Conservation (phyloP, 2,113 vertebrate genomes). For the Colaptes auratus region DNA sequence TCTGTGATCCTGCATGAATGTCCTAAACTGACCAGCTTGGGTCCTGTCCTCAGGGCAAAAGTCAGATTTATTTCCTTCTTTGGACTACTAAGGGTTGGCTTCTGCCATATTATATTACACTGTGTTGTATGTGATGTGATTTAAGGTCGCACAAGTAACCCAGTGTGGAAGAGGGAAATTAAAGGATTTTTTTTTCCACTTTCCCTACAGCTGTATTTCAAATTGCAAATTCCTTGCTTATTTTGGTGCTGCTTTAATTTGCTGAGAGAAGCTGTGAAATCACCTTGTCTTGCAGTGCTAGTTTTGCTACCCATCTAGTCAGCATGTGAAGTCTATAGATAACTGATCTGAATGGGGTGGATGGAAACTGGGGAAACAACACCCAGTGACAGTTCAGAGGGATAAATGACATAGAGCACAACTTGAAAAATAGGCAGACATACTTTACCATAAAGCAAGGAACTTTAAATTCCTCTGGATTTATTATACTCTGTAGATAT, state of each 20-base stretch:
- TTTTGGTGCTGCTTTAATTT: slow-evolving; percentile 1
- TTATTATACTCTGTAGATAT: neutral
- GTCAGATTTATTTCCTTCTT: neutral
- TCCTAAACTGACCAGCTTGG: neutral
- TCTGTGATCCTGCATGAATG: neutral
- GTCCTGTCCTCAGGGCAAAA: neutral
- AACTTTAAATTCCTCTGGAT: neutral
- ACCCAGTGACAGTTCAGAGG: neutral
- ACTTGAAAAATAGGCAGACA: neutral
- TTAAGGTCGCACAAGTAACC: neutral
- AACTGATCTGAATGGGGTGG: neutral
- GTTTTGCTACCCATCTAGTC: neutral
- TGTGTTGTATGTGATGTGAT: neutral
- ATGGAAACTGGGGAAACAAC: neutral
- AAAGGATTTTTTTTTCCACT: neutral
- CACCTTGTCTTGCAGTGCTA: neutral
- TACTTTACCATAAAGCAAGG: neutral
- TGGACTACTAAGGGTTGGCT: neutral
- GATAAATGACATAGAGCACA: neutral
- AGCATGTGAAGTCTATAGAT: neutral
- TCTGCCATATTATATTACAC: neutral
- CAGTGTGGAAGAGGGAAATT: neutral
- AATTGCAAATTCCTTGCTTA: neutral
- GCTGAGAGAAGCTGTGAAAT: neutral
- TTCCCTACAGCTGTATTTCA: neutral